A percentile compares a stretch with the other conserved stretches of the same genome.
Evolutionary conservation across 2,113 vertebrate genomes (phyloP).

Genomic region (Crypturellus undulatus): DNA sequence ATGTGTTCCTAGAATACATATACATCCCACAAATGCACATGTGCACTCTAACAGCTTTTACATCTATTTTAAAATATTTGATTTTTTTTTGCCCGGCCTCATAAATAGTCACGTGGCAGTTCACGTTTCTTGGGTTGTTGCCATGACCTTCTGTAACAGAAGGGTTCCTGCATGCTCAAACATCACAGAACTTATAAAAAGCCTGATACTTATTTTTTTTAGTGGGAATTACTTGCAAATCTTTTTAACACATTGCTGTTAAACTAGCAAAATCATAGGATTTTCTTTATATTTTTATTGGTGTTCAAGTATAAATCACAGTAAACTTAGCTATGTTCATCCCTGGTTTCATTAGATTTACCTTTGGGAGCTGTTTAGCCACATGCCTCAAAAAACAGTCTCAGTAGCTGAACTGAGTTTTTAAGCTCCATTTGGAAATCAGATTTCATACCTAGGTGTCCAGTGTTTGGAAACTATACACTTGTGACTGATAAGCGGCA

Average conservation of each 20-base stretch:
- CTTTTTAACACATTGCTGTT: neutral
- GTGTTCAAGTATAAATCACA: neutral
- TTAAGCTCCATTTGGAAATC: neutral
- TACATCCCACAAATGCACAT: neutral
- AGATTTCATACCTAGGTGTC: neutral
- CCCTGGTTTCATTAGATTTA: neutral
- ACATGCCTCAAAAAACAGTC: neutral
- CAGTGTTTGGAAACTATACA: neutral
- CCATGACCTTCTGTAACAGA: neutral
- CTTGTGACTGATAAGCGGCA: neutral
- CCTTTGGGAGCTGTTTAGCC: neutral
- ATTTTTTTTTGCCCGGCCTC: neutral
- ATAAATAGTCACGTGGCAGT: neutral
- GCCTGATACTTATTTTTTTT: neutral
- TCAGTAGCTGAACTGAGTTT: neutral
- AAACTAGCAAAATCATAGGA: neutral
- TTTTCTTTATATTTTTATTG: neutral
- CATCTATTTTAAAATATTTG: neutral
- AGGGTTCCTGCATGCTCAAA: neutral
- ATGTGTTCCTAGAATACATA: neutral
- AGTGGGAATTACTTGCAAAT: neutral
- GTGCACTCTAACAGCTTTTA: neutral
- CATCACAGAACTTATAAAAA: neutral
- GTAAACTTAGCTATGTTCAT: neutral
- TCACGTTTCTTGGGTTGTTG: neutral